phyloP scores from a whole-genome alignment of 1,140 invertebrate genomes.

The Planococcus citri region DNA sequence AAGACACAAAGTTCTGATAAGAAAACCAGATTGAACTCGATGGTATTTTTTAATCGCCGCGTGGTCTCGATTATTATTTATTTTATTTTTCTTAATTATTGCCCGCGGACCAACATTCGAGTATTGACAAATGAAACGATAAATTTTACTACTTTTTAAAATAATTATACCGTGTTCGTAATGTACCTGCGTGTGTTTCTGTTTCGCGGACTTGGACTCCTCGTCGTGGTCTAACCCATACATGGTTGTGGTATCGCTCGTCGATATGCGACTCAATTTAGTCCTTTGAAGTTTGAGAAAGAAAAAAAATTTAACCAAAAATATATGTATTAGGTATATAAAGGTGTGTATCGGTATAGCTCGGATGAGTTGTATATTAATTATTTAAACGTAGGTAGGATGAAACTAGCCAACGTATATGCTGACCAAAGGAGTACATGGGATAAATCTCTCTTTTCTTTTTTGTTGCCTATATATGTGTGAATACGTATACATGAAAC shows the following conservation, averaged over 20 bases:
- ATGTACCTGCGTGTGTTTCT: too few relatives aligned
- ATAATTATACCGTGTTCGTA: background rate
- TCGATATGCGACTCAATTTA: background rate
- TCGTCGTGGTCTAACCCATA: background rate
- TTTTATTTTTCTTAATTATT: slow-evolving; percentile 5
- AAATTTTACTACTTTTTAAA: background rate
- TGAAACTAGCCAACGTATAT: background rate
- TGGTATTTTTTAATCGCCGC: background rate
- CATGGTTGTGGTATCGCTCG: too few relatives aligned
- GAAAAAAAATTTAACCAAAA: background rate
- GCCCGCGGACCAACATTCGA: background rate
- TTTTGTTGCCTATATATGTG: background rate
- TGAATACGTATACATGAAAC: background rate
- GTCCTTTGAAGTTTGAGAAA: background rate
- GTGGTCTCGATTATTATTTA: background rate
- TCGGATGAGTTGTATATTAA: background rate
- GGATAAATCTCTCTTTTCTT: background rate
- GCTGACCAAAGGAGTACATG: too few relatives aligned
- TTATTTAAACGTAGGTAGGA: background rate
- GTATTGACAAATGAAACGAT: slow-evolving; percentile 2
- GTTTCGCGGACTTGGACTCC: too few relatives aligned
- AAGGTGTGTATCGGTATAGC: too few relatives aligned
- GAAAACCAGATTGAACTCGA: background rate
- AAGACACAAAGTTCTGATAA: background rate
- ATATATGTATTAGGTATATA: too few relatives aligned